These are phyloP conservation scores for Zaprionus ghesquierei DNA, from an alignment of 1,140 invertebrate genomes.

Conservation along the genomic window DNA sequence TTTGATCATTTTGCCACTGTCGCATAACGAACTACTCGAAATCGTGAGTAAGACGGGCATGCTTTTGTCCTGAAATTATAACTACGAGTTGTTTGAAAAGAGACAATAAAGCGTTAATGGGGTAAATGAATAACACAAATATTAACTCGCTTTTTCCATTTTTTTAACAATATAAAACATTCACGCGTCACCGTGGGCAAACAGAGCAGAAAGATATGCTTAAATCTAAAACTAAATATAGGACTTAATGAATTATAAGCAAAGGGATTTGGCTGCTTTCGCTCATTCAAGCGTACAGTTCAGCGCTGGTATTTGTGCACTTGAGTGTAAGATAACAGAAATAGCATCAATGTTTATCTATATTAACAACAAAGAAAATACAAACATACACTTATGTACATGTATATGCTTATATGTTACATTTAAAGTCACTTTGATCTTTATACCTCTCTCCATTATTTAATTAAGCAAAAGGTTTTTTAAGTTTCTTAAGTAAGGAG, in stretches of 20 bases:
- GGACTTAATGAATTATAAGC: slow-evolving; percentile 78
- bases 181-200: slow-evolving; percentile 22
- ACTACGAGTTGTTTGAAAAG: no score
- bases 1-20: no score
- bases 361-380: not conserved
- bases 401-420: not conserved
- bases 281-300: slow-evolving; percentile 54
- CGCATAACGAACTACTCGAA: no score
- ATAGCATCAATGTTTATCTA: slow-evolving; percentile 42
- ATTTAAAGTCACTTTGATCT: slow-evolving; percentile 63
- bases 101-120: no score
- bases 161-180: slow-evolving; percentile 20
- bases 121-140: no score
- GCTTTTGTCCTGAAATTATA: no score
- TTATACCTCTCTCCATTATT: slow-evolving; percentile 61
- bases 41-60: no score
- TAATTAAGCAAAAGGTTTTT: slow-evolving; percentile 70
- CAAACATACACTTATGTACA: not conserved
- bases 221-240: slow-evolving; percentile 73
- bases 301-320: slow-evolving; percentile 45
- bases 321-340: slow-evolving; percentile 69
- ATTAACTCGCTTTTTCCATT: no score
- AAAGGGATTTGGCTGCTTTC: slow-evolving; percentile 66
- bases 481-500: slow-evolving; percentile 18
- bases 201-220: slow-evolving; percentile 27